Evolutionary conservation across 2,113 vertebrate genomes (phyloP).

Genomic region (Phalacrocorax carbo): DNA sequence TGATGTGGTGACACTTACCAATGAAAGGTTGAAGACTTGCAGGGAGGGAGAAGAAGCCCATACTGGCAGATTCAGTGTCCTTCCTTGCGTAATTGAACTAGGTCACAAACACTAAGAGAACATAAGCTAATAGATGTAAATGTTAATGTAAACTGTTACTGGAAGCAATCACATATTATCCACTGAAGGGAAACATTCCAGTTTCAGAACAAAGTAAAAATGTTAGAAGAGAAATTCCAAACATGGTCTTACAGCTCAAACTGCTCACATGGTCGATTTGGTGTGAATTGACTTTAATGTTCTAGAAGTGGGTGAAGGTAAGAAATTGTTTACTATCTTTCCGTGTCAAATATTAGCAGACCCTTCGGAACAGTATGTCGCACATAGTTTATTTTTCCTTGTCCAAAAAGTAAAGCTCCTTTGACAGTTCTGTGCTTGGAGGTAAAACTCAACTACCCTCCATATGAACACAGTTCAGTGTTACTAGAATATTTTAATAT

Average conservation of each 20-base stretch:
- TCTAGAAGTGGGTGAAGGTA: background rate
- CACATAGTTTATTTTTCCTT: background rate
- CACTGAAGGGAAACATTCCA: constrained; percentile 13
- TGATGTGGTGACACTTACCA: background rate
- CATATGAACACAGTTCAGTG: background rate
- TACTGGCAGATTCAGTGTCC: background rate
- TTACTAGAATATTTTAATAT: background rate
- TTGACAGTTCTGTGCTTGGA: background rate
- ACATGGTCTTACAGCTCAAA: background rate
- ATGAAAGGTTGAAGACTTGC: background rate
- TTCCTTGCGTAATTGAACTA: constrained; percentile 10
- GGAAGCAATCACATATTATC: background rate
- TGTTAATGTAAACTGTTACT: constrained; percentile 44
- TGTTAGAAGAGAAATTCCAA: constrained; percentile 2
- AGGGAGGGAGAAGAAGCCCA: background rate
- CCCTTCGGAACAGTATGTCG: background rate
- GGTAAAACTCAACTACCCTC: background rate
- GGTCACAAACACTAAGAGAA: constrained; percentile 9
- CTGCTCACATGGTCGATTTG: background rate
- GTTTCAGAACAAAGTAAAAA: constrained; percentile 17
- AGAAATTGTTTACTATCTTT: background rate
- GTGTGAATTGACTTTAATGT: background rate
- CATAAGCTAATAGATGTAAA: constrained; percentile 12
- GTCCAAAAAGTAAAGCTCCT: background rate
- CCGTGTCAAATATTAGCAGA: background rate